phyloP scores from a whole-genome alignment of 2,888 invertebrate species.

The Danaus chrysippus region DNA sequence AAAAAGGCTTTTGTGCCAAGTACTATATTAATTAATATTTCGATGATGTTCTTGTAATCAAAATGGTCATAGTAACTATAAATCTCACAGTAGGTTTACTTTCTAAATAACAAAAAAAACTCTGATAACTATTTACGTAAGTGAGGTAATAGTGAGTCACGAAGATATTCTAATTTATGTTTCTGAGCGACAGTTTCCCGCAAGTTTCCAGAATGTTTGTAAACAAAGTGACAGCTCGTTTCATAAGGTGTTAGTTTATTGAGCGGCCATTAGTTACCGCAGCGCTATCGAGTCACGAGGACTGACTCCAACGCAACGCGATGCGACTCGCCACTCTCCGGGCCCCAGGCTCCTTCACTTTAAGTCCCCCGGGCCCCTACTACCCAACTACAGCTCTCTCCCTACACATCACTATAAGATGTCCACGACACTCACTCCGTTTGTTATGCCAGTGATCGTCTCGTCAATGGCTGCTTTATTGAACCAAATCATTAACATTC shows the following conservation, averaged over 20 bases:
- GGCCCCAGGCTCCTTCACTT: slow-evolving; percentile 12
- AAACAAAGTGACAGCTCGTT: slow-evolving; percentile 19
- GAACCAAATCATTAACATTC: slow-evolving; percentile 16
- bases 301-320: slow-evolving; percentile 19
- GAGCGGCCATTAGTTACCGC: slow-evolving; percentile 27
- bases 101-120: too few relatives aligned
- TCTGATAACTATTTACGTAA: too few relatives aligned
- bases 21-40: too few relatives aligned
- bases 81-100: too few relatives aligned
- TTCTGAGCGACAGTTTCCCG: neutral
- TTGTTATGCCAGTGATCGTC: slow-evolving; percentile 32
- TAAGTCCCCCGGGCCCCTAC: too few relatives aligned
- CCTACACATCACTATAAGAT: slow-evolving; percentile 33
- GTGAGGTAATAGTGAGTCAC: too few relatives aligned
- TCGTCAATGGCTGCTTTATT: slow-evolving; percentile 29
- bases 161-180: too few relatives aligned
- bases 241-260: slow-evolving; percentile 28
- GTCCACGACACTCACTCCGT: slow-evolving; percentile 19
- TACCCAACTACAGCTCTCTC: neutral
- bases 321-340: slow-evolving; percentile 24
- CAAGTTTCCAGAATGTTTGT: slow-evolving; percentile 9
- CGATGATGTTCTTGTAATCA: too few relatives aligned
- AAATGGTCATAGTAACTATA: too few relatives aligned
- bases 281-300: slow-evolving; percentile 23
- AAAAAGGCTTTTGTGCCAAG: too few relatives aligned